Base-by-base conservation (phyloP, 1,140 invertebrate genomes). In the Arctopsyche grandis region DNA sequence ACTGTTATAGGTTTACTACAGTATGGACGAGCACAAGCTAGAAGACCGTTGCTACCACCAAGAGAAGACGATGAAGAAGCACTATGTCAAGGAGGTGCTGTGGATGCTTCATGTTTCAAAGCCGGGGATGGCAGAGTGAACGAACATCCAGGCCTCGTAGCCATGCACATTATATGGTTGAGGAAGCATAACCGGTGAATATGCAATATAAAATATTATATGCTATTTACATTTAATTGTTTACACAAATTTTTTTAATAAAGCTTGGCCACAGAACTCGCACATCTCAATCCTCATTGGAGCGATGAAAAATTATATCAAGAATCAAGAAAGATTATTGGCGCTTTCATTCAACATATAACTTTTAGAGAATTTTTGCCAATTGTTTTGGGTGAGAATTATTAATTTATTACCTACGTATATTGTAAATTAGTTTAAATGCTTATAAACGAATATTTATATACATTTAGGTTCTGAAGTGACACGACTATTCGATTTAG, bases 291-390 rank as follows among this genome's bases (percentile, higher is more conserved):
- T 88, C 91, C 92, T 0, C 93, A 95, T 83, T 97, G 96, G 96
- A 93, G 92, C 80, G 96, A 97, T 84, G 95, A 97, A 84, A 93
- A 92, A 84, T 86, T 95, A 5, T 97, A 93, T 85, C 96, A 99
- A 87, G 96, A 98, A 85, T 92, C 95, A 0, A 87, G 94, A 82
- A 91, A 93, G 84, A 96, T 99, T 79, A 89, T 97, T 1, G 92
- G 91, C 0, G 96, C 95, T 7, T 88, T 95, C 83, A 86, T 96
- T 5, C 96, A 98, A 86, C 95, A 97, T 77, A 93, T 98, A 56
- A 95, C 94, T 0, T 98, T 96, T 86, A 91, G 92, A 19, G 96
- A 98, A 85, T 98, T 95, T 84, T 86, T 98, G 12, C 97, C 97
- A 0, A 91, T 97, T 52, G 88, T 98, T 9, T 86, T 97, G 69